These are phyloP conservation scores for Ellobium chinense DNA, from an alignment of 2,888 invertebrate species.

Conservation along the genomic window DNA sequence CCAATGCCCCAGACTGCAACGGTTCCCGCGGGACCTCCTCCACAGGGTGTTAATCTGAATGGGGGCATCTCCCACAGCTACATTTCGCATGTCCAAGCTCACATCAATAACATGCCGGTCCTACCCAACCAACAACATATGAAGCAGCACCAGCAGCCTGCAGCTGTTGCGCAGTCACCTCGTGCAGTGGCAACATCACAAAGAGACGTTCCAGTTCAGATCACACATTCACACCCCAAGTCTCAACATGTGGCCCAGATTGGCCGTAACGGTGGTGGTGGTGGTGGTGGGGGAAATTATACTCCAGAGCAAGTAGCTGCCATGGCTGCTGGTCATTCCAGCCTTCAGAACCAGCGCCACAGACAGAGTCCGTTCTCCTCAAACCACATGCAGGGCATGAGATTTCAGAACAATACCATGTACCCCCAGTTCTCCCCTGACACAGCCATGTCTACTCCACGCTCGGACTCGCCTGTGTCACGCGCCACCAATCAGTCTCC, in stretches of 20 bases:
- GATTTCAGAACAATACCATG: conserved; percentile 50
- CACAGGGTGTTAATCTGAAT: conserved; percentile 13
- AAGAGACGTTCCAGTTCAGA: conserved; percentile 28
- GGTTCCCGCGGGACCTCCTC: conserved; percentile 84
- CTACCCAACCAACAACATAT: conserved; percentile 58
- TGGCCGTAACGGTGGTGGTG: conserved; percentile 48
- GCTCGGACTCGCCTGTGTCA: conserved; percentile 59
- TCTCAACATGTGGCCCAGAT: conserved; percentile 1
- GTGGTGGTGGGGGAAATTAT: too few species aligned
- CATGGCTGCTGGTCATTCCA: conserved; percentile 62
- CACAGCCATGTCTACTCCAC: conserved; percentile 41
- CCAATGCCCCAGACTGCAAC: conserved; percentile 96
- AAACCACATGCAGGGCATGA: conserved; percentile 51
- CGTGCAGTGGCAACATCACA: conserved; percentile 9
- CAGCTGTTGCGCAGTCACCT: conserved; percentile 45
- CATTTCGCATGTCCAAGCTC: conserved; percentile 73
- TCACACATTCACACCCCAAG: conserved; percentile 26
- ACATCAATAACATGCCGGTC: conserved; percentile 59
- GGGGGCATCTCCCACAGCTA: conserved; percentile 74
- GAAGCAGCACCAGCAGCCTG: conserved; percentile 25
- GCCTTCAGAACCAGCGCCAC: conserved; percentile 51
- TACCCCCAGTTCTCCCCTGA: conserved; percentile 48
- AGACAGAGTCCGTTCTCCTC: conserved; percentile 35
- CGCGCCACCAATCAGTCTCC: conserved; percentile 77
- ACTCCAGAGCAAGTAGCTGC: conserved; percentile 81